A percentile compares a stretch with the other conserved stretches of the same genome.
Evolutionary conservation across 2,113 vertebrate species (phyloP).

Genomic region (Entelurus aequoreus): DNA sequence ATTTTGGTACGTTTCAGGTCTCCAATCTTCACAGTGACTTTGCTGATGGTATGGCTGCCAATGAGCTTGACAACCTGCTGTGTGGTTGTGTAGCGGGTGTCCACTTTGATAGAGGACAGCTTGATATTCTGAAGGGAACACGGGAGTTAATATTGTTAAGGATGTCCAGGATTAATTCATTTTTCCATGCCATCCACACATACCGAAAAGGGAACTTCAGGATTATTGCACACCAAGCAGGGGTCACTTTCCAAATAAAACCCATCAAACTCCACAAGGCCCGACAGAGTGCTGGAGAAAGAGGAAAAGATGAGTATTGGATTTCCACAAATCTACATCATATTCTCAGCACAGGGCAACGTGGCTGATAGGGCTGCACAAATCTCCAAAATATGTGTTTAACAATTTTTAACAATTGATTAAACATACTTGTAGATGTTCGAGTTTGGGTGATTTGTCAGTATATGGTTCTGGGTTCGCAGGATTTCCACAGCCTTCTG

Average conservation of each 20-base stretch:
- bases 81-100: constrained; percentile 97
- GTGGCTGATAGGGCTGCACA: background rate
- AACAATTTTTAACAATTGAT: background rate
- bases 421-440: constrained; percentile 96
- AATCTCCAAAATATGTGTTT: no score
- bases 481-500: constrained; percentile 97
- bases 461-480: constrained; percentile 92
- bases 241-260: constrained; percentile 97
- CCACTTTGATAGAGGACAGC: constrained; percentile 98
- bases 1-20: constrained; percentile 98
- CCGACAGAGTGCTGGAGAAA: constrained; percentile 83
- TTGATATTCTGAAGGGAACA: constrained; percentile 86
- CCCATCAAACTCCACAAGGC: constrained; percentile 95
- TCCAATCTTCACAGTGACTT: constrained; percentile 96
- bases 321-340: background rate
- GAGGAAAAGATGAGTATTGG: constrained; percentile 6
- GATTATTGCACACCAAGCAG: constrained; percentile 97
- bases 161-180: background rate
- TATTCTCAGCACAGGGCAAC: background rate
- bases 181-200: constrained; percentile 50
- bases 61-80: constrained; percentile 98
- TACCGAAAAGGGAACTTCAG: constrained; percentile 96
- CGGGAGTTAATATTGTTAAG: constrained; percentile 2
- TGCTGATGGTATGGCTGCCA: constrained; percentile 98
- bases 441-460: constrained; percentile 98